Evolutionary conservation across 1,140 invertebrate species (phyloP).

Genomic region (Wiebesia pumilae): DNA sequence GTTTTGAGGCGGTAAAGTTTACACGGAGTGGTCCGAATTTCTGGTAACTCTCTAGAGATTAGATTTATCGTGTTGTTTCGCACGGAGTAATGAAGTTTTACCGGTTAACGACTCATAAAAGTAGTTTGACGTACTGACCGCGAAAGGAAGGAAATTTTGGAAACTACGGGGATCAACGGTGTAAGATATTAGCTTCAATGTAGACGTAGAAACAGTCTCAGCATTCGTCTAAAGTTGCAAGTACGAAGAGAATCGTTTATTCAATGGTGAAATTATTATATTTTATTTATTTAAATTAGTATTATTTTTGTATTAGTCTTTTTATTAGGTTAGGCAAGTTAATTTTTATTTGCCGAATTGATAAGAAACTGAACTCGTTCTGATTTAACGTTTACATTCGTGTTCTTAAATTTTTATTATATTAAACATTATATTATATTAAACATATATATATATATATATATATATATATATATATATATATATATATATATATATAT

Average conservation of each 20-base stretch:
- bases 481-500: no score
- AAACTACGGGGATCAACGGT: conserved; percentile 3
- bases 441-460: no score
- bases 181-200: background rate
- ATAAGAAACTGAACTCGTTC: no score
- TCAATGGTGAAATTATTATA: no score
- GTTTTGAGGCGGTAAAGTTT: conserved; percentile 12
- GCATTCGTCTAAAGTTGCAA: background rate
- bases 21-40: background rate
- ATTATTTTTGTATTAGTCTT: no score
- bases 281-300: no score
- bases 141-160: conserved; percentile 16
- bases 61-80: conserved; percentile 45
- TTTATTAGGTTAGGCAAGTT: no score
- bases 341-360: no score
- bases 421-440: no score
- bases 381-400: no score
- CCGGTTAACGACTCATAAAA: conserved; percentile 46
- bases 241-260: background rate
- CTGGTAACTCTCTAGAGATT: conserved; percentile 6
- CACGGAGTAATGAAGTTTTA: conserved; percentile 35
- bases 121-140: background rate
- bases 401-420: no score
- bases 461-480: no score
- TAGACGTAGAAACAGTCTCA: background rate